Conservation (phyloP, 2,888 invertebrate species). For the Drosophila mimica region DNA sequence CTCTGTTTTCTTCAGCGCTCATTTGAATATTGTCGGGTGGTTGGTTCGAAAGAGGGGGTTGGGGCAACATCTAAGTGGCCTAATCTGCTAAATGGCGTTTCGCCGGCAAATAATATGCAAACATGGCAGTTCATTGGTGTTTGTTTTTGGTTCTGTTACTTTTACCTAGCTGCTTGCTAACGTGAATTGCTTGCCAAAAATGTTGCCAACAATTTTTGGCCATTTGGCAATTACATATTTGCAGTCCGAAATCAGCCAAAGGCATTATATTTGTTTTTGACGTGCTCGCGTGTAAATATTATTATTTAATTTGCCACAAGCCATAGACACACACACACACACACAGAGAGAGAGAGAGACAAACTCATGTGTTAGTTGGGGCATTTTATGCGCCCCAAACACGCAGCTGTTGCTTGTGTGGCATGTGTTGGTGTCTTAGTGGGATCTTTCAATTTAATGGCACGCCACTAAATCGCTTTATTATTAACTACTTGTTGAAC, state of each 20-base stretch:
- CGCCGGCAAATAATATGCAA: slow-evolving; percentile 58
- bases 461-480: slow-evolving; percentile 68
- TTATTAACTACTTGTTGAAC: slow-evolving; percentile 80
- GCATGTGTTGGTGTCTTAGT: slow-evolving; percentile 16
- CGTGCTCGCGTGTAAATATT: slow-evolving; percentile 69
- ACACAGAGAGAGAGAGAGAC: background rate
- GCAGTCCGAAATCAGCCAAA: slow-evolving; percentile 10
- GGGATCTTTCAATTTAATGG: slow-evolving; percentile 53
- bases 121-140: slow-evolving; percentile 34
- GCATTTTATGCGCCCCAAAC: slow-evolving; percentile 41
- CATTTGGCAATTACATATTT: slow-evolving; percentile 55
- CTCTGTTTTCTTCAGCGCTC: slow-evolving; percentile 47
- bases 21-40: slow-evolving; percentile 71
- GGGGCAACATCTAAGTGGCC: slow-evolving; percentile 66
- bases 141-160: background rate
- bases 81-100: slow-evolving; percentile 70
- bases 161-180: slow-evolving; percentile 33
- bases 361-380: slow-evolving; percentile 4
- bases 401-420: slow-evolving; percentile 39
- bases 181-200: slow-evolving; percentile 38
- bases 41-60: background rate
- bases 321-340: slow-evolving; percentile 24
- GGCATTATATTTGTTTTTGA: slow-evolving; percentile 46
- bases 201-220: slow-evolving; percentile 7
- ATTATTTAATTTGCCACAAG: slow-evolving; percentile 73